A percentile compares a stretch with the other conserved stretches of the same genome.
Evolutionary conservation across 1,140 invertebrate species (phyloP).

Genomic region (Bombus fervidus): DNA sequence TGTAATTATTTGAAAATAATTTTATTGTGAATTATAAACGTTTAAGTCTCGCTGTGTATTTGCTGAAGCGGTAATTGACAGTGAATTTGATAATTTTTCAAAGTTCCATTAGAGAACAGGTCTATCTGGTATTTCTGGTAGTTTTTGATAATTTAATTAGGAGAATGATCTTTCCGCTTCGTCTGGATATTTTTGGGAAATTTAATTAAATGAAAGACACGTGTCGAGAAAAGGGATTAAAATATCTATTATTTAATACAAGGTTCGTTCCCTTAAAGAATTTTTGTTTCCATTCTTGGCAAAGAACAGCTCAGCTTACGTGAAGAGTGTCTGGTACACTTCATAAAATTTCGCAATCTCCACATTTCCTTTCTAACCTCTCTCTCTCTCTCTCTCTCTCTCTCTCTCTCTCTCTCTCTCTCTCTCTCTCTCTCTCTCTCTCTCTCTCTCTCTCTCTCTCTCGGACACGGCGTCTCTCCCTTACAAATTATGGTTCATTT

Average conservation of each 20-base stretch:
- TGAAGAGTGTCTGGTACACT: neutral
- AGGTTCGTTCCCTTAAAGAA: neutral
- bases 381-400: neutral
- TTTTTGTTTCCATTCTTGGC: neutral
- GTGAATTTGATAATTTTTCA: neutral
- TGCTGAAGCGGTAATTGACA: neutral
- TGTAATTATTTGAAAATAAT: neutral
- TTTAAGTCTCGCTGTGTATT: neutral
- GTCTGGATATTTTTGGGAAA: neutral
- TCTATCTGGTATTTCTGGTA: neutral
- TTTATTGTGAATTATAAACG: no score
- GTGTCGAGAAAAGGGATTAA: neutral
- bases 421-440: neutral
- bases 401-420: neutral
- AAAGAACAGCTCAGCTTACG: neutral
- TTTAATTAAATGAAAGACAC: neutral
- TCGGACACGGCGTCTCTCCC: neutral
- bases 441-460: neutral
- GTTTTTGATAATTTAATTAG: neutral
- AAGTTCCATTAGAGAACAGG: neutral
- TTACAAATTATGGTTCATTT: slow-evolving; percentile 27
- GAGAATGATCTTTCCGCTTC: neutral
- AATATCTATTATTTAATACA: neutral
- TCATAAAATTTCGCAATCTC: slow-evolving; percentile 40
- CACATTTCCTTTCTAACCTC: slow-evolving; percentile 19